Conservation (phyloP, 2,113 vertebrate species). For the Tachuris rubrigastra region DNA sequence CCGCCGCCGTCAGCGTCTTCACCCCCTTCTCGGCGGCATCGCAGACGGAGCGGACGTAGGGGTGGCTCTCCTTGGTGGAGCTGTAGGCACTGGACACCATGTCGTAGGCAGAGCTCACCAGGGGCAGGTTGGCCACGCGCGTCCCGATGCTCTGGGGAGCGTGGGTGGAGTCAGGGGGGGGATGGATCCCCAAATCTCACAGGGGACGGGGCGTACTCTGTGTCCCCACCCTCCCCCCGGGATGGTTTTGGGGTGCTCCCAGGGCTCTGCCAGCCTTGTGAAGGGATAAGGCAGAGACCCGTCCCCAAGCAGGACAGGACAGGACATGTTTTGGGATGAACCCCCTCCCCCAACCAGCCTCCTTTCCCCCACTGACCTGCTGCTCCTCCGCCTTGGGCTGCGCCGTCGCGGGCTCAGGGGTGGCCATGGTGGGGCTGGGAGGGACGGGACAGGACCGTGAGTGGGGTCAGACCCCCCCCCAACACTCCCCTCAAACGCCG, state of each 20-base stretch:
- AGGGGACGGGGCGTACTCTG: rapidly evolving
- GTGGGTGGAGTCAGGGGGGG: not conserved
- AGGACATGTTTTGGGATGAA: too few relatives aligned
- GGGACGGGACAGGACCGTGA: not conserved
- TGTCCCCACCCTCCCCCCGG: rapidly evolving
- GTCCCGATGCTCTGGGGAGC: constrained; percentile 64
- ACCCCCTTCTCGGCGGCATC: constrained; percentile 78
- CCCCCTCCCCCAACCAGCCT: not conserved
- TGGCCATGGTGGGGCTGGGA: constrained; percentile 1
- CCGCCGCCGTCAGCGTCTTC: constrained; percentile 48
- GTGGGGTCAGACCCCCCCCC: not conserved
- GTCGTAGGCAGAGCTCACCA: constrained; percentile 81
- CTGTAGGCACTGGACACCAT: not conserved
- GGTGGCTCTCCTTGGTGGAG: constrained; percentile 76
- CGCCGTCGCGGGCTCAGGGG: not conserved
- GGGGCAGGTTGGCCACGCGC: constrained; percentile 77
- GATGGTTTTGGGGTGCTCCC: not conserved
- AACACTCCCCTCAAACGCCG: not conserved
- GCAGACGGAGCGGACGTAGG: constrained; percentile 82
- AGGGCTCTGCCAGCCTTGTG: rapidly evolving
- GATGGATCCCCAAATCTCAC: too few relatives aligned
- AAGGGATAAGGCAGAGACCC: not conserved
- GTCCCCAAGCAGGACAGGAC: not conserved
- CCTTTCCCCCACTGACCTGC: not conserved
- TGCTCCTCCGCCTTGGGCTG: constrained; percentile 11